A percentile compares a stretch with the other conserved stretches of the same genome.
Conservation (phyloP, 2,797 vertebrate genomes). For the Halcyon smyrnensis region DNA sequence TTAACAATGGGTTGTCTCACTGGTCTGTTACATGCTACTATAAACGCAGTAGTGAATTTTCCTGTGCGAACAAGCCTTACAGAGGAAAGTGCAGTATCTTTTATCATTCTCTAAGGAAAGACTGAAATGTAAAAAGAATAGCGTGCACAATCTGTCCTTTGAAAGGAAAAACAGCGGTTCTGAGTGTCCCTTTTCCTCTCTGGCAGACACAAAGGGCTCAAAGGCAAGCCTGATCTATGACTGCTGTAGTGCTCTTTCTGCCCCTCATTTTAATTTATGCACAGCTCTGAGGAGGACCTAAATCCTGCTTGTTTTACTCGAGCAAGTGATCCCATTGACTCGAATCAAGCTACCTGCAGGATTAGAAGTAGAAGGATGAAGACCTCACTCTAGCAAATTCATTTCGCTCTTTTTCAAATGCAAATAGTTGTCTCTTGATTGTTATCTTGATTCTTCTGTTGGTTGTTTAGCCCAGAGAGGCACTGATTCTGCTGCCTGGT, state of each 20-base stretch:
- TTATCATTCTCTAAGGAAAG: not conserved
- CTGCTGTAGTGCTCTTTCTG: not conserved
- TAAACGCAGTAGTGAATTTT: not conserved
- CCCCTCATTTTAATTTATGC: not conserved
- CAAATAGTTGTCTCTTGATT: not conserved
- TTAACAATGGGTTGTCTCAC: not conserved
- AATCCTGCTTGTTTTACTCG: constrained; percentile 37
- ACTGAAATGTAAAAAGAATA: constrained; percentile 12
- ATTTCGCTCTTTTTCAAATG: constrained; percentile 47
- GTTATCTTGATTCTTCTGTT: not conserved
- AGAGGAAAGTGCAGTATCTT: not conserved
- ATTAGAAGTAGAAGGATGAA: constrained; percentile 29
- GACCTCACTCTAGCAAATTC: constrained; percentile 1
- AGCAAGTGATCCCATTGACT: constrained; percentile 2
- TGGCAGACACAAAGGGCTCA: not conserved
- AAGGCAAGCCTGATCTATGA: not conserved
- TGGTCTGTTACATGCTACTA: not conserved
- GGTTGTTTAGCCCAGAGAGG: not conserved
- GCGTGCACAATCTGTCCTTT: not conserved
- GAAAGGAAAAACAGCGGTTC: not conserved
- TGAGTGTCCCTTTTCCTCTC: not conserved
- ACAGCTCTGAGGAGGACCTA: not conserved
- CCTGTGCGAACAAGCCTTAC: not conserved
- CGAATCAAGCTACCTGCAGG: constrained; percentile 41
- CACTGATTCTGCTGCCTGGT: not conserved